These are phyloP conservation scores for Naso thynnoides DNA, from an alignment of 2,797 vertebrate species.

Conservation along the genomic window DNA sequence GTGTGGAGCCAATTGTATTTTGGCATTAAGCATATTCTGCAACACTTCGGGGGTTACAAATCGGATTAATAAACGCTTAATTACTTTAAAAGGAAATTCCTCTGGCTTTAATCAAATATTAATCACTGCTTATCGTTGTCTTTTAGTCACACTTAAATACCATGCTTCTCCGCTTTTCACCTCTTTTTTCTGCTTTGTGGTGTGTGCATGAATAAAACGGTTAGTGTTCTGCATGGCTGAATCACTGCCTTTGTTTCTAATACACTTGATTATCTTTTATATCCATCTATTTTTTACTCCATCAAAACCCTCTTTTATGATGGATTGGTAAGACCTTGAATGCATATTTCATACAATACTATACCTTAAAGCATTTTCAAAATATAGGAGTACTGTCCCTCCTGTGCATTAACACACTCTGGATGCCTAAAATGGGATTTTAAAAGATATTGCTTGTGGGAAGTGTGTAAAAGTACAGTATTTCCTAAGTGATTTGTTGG, in stretches of 20 bases:
- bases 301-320: slow-evolving; percentile 32
- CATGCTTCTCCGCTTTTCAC: slow-evolving; percentile 72
- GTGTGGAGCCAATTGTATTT: slow-evolving; percentile 73
- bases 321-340: slow-evolving; percentile 51
- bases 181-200: slow-evolving; percentile 51
- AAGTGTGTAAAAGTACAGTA: slow-evolving; percentile 7
- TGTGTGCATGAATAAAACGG: slow-evolving; percentile 44
- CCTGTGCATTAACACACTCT: slow-evolving; percentile 16
- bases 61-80: slow-evolving; percentile 87
- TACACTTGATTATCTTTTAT: slow-evolving; percentile 53
- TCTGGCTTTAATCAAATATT: slow-evolving; percentile 87
- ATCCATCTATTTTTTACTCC: slow-evolving; percentile 39
- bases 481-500: slow-evolving; percentile 28
- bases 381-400: slow-evolving; percentile 9
- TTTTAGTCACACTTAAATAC: slow-evolving; percentile 87
- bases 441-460: slow-evolving; percentile 16
- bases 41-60: slow-evolving; percentile 87
- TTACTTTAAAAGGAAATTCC: slow-evolving; percentile 87
- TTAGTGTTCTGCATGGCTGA: slow-evolving; percentile 65
- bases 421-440: slow-evolving; percentile 13
- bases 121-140: slow-evolving; percentile 86
- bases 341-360: slow-evolving; percentile 24
- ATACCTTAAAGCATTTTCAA: slow-evolving; percentile 43
- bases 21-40: slow-evolving; percentile 80
- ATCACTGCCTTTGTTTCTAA: slow-evolving; percentile 67